phyloP scores from a whole-genome alignment of 1,140 invertebrate species.

The Brachionus rubens region DNA sequence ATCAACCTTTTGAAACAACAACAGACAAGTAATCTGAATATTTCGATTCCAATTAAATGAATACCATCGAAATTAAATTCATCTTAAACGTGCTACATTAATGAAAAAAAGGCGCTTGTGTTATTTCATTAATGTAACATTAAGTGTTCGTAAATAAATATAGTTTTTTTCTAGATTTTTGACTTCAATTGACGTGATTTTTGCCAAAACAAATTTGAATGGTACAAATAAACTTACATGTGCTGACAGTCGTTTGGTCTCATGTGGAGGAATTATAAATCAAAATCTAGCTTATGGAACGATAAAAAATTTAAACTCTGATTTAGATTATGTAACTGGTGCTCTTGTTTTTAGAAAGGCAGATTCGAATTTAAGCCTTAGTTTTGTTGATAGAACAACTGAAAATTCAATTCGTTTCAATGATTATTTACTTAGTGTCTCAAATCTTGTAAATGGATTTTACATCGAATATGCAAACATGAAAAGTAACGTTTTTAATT shows the following conservation, averaged over 20 bases:
- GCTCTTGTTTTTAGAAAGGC: background rate
- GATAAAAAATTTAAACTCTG: background rate
- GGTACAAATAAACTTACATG: background rate
- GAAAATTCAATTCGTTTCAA: background rate
- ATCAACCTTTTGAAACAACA: too few species aligned
- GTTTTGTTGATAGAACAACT: background rate
- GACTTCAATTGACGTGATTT: background rate
- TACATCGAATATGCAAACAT: conserved; percentile 9
- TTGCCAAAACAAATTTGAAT: conserved; percentile 1
- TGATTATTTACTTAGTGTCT: background rate
- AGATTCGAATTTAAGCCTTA: background rate
- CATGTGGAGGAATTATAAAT: background rate
- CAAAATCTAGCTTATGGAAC: background rate
- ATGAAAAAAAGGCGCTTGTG: too few species aligned
- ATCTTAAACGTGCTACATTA: too few species aligned
- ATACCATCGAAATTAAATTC: too few species aligned
- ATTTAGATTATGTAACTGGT: background rate
- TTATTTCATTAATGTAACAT: too few species aligned
- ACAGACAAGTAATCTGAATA: too few species aligned
- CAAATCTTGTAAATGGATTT: conserved; percentile 18
- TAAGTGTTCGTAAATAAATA: background rate
- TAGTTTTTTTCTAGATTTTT: background rate
- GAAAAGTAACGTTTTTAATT: background rate
- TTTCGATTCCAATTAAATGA: too few species aligned
- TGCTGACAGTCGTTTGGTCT: background rate